These are phyloP conservation scores for Rhagium mordax DNA, from an alignment of 2,888 invertebrate genomes.

Conservation along the genomic window DNA sequence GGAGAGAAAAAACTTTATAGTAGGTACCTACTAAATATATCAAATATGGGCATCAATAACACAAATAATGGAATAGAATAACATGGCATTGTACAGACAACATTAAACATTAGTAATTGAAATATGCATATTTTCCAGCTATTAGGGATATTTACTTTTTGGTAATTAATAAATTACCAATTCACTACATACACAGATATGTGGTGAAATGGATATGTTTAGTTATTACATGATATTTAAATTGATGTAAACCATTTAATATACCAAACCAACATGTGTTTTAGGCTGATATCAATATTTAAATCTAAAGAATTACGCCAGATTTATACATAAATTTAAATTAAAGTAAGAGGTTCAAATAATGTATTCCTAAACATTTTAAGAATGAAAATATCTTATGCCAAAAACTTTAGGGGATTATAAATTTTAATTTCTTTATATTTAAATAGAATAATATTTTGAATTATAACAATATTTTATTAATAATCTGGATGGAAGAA, in stretches of 20 bases:
- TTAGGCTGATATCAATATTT: background rate
- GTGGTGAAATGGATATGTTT: constrained; percentile 45
- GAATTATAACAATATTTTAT: background rate
- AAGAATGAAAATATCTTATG: background rate
- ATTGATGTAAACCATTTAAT: background rate
- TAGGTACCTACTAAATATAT: too few relatives aligned
- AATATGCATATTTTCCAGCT: constrained; percentile 8
- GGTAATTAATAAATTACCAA: background rate
- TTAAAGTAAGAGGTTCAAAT: background rate
- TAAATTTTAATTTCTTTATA: background rate
- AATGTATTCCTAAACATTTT: background rate
- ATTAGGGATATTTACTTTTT: background rate
- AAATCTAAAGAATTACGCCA: background rate
- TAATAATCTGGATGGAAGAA: background rate
- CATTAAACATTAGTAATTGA: background rate
- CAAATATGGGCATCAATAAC: too few relatives aligned
- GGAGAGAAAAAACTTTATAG: too few relatives aligned
- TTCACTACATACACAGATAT: constrained; percentile 36
- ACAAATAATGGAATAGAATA: too few relatives aligned
- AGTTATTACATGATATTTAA: background rate
- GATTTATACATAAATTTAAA: background rate
- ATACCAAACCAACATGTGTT: background rate
- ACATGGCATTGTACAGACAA: too few relatives aligned
- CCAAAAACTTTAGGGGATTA: background rate
- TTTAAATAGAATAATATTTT: background rate